These are phyloP conservation scores for Pseudois nayaur DNA, from an alignment of 2,113 vertebrate species.

Conservation along the genomic window DNA sequence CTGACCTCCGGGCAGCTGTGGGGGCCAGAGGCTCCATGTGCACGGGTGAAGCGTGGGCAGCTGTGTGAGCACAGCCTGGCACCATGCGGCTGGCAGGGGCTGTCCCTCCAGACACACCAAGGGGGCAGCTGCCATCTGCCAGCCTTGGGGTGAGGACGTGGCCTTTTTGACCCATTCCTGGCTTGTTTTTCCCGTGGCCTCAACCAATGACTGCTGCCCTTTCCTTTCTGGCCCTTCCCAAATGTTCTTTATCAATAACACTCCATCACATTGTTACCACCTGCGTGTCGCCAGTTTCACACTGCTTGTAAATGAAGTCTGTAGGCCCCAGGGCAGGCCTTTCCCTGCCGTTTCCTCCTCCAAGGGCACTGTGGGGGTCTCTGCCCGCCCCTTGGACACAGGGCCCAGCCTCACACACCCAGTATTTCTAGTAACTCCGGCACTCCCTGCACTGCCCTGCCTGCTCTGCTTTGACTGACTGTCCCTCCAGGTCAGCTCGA, in stretches of 20 bases:
- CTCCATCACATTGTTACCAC: not conserved
- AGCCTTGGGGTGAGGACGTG: not conserved
- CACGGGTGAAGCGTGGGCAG: not conserved
- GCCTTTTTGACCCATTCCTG: not conserved
- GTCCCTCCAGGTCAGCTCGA: not conserved
- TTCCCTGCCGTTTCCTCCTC: not conserved
- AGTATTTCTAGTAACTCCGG: not conserved
- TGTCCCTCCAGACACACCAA: too few relatives aligned
- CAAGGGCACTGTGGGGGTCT: not conserved
- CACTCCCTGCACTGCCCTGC: not conserved
- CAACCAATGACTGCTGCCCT: not conserved
- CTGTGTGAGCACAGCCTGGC: not conserved
- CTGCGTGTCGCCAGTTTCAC: not conserved
- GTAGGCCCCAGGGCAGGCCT: not conserved
- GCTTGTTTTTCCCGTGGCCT: not conserved
- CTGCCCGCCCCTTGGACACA: not conserved
- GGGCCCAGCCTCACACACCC: too few relatives aligned
- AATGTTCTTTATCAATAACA: not conserved
- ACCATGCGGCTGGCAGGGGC: not conserved
- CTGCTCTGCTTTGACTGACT: rapidly evolving
- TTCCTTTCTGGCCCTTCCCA: not conserved
- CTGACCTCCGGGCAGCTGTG: not conserved
- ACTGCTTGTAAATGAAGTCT: not conserved
- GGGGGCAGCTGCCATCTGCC: not conserved
- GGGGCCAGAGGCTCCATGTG: not conserved